A percentile compares a stretch with the other conserved stretches of the same genome.
Evolutionary conservation across 1,140 invertebrate species (phyloP).

Genomic region (Catajapyx aquilonaris): DNA sequence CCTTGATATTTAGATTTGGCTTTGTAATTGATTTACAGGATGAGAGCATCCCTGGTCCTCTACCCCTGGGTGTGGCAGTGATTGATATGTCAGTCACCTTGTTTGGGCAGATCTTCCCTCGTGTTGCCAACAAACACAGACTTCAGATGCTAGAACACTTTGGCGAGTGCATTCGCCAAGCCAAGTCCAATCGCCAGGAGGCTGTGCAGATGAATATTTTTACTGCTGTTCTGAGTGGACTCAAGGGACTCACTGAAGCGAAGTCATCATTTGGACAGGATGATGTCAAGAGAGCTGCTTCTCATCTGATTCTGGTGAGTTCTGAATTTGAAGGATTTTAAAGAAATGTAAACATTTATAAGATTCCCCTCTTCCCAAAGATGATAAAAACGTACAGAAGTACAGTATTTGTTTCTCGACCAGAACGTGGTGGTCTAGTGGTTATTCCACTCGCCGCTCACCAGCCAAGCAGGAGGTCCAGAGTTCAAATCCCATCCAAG

Average conservation of each 20-base stretch:
- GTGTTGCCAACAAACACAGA: constrained; percentile 84
- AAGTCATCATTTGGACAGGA: constrained; percentile 73
- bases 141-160: constrained; percentile 96
- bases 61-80: constrained; percentile 88
- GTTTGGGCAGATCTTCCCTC: constrained; percentile 84
- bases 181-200: constrained; percentile 76
- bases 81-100: constrained; percentile 84
- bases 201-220: constrained; percentile 95
- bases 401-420: too few relatives aligned
- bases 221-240: constrained; percentile 69
- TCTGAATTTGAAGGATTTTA: constrained; percentile 25
- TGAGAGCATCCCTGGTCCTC: constrained; percentile 50
- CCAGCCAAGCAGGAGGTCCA: too few relatives aligned
- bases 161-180: constrained; percentile 77
- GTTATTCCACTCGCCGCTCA: too few relatives aligned
- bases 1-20: too few relatives aligned
- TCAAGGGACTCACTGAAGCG: constrained; percentile 69
- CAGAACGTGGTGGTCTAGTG: too few relatives aligned
- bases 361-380: too few relatives aligned
- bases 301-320: constrained; percentile 39
- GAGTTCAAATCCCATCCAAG: too few relatives aligned
- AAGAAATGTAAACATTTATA: too few relatives aligned
- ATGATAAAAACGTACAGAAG: too few relatives aligned
- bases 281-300: constrained; percentile 68
- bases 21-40: too few relatives aligned